Percentiles rank a stretch among this genome's conserved stretches.
These are phyloP conservation scores for Tribolium freemani DNA, from an alignment of 2,888 invertebrate genomes.

Conservation along the genomic window DNA sequence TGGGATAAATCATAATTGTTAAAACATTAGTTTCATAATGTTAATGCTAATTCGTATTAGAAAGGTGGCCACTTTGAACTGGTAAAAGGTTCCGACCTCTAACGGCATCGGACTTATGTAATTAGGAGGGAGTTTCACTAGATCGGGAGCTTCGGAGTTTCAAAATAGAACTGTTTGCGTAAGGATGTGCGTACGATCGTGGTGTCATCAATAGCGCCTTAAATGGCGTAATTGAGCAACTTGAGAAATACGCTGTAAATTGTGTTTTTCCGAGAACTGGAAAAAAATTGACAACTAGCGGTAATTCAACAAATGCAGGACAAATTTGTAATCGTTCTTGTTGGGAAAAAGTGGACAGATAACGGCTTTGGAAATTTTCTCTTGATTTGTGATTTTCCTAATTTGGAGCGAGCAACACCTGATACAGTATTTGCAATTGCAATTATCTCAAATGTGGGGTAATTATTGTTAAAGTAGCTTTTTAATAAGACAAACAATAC, in stretches of 20 bases:
- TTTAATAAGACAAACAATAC: too few species aligned
- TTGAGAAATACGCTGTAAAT: neutral
- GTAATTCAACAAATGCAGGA: too few species aligned
- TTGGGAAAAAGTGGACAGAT: too few species aligned
- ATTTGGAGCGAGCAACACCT: too few species aligned
- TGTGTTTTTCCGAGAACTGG: neutral
- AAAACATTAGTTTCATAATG: constrained; percentile 20
- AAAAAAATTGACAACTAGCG: neutral
- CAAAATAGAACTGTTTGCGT: neutral
- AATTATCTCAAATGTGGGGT: too few species aligned
- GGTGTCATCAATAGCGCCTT: neutral
- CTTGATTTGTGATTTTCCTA: too few species aligned
- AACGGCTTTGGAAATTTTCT: too few species aligned
- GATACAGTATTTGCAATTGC: too few species aligned
- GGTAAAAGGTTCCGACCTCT: constrained; percentile 14
- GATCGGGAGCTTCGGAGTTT: neutral
- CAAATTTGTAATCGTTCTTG: too few species aligned
- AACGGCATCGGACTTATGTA: neutral
- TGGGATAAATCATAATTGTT: constrained; percentile 17
- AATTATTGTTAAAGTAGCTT: too few species aligned
- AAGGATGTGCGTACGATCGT: neutral
- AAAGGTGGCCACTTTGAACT: constrained; percentile 8
- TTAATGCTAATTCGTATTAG: constrained; percentile 18
- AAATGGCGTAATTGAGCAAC: neutral
- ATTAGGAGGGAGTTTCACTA: neutral